phyloP scores from a whole-genome alignment of 64 coral and sea anemone genomes.

The Trachythela sp. region DNA sequence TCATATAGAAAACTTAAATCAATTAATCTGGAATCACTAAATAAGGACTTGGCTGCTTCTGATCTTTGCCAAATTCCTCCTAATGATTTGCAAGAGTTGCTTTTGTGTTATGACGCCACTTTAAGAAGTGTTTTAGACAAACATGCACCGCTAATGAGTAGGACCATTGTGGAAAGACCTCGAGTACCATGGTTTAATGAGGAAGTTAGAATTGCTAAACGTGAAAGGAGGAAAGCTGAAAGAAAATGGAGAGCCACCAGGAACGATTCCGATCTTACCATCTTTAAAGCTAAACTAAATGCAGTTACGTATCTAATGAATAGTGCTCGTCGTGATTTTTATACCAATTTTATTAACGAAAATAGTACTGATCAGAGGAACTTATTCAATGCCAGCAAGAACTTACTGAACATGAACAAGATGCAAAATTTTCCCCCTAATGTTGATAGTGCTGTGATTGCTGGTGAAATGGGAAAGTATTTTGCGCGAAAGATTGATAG shows the following conservation, averaged over 20 bases:
- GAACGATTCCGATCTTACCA: background rate
- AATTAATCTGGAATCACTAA: constrained; percentile 21
- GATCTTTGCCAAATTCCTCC: constrained; percentile 16
- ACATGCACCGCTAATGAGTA: constrained; percentile 37
- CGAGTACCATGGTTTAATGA: constrained; percentile 40
- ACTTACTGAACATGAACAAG: constrained; percentile 23
- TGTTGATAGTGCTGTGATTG: constrained; percentile 23
- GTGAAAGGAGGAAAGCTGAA: constrained; percentile 13
- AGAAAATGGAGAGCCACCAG: constrained; percentile 6
- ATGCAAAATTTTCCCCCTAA: constrained; percentile 30
- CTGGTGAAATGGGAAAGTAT: constrained; percentile 23
- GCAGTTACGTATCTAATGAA: constrained; percentile 34
- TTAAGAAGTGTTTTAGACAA: background rate
- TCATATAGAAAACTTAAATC: constrained; percentile 36
- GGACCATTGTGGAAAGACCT: constrained; percentile 12
- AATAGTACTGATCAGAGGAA: constrained; percentile 31
- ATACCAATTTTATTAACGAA: constrained; percentile 29
- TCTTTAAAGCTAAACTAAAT: constrained; percentile 23
- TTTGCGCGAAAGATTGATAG: constrained; percentile 32
- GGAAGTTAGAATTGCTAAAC: constrained; percentile 31
- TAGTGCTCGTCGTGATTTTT: constrained; percentile 13
- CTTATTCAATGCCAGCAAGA: constrained; percentile 31
- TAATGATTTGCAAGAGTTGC: constrained; percentile 9
- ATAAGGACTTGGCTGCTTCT: constrained; percentile 7
- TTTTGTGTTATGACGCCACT: constrained; percentile 6